Conservation (phyloP, 37 sponge, comb jelly and placozoan genomes). For the Ianthella basta region DNA sequence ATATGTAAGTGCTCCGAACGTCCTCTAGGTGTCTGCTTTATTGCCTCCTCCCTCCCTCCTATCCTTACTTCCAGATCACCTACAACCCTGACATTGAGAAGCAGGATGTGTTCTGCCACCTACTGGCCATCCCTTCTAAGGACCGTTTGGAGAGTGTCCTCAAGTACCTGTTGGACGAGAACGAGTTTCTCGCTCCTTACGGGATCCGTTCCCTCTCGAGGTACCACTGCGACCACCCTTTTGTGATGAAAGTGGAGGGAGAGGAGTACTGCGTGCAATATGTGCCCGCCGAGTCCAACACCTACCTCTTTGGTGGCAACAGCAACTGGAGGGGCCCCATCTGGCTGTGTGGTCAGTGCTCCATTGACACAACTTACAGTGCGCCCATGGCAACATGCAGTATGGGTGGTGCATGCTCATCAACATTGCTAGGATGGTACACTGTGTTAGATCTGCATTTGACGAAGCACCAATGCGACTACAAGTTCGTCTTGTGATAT, state of each 20-base stretch:
- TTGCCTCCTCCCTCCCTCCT: no score
- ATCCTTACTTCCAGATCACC: constrained; percentile 53
- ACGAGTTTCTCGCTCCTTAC: constrained; percentile 93
- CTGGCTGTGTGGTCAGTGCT: constrained; percentile 85
- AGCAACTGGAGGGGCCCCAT: constrained; percentile 98
- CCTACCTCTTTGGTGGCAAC: constrained; percentile 95
- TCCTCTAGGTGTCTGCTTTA: no score
- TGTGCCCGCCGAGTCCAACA: constrained; percentile 96
- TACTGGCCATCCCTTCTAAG: constrained; percentile 87
- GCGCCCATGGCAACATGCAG: no score
- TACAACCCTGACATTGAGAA: constrained; percentile 66
- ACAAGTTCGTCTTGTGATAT: no score
- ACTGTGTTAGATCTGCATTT: no score
- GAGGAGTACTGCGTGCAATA: constrained; percentile 72
- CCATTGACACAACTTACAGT: neutral
- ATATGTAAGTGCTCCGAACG: no score
- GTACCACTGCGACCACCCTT: constrained; percentile 80
- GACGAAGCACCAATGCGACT: no score
- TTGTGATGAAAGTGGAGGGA: constrained; percentile 72
- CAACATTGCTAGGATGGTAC: no score
- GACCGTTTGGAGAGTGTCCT: constrained; percentile 72
- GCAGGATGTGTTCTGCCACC: constrained; percentile 64
- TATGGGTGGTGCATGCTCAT: no score
- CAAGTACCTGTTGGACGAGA: constrained; percentile 88
- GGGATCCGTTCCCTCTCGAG: constrained; percentile 94